phyloP scores from a whole-genome alignment of 2,888 invertebrate genomes.

The Agriopis aurantiaria region DNA sequence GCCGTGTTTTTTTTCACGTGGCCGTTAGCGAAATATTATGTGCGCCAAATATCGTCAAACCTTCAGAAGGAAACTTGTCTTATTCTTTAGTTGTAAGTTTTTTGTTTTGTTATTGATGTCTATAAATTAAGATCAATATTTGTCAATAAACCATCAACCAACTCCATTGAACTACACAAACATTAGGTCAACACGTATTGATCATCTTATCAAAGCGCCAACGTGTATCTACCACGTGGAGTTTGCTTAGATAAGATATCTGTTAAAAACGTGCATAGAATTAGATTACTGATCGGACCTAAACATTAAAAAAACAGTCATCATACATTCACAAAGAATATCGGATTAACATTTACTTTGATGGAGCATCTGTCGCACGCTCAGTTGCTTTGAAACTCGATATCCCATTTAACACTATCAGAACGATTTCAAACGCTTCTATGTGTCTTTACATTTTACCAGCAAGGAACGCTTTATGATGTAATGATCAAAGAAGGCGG shows the following conservation, averaged over 20 bases:
- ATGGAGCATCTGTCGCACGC: background rate
- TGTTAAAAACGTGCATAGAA: background rate
- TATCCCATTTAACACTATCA: background rate
- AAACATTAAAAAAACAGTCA: background rate
- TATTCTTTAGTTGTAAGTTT: too few relatives aligned
- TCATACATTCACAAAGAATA: too few relatives aligned
- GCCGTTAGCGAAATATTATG: too few relatives aligned
- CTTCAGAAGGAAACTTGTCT: too few relatives aligned
- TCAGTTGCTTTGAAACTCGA: background rate
- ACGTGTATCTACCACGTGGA: conserved; percentile 13
- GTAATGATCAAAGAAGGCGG: background rate
- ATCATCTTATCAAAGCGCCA: background rate
- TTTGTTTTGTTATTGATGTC: too few relatives aligned
- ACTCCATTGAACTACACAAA: background rate
- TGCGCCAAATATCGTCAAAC: too few relatives aligned
- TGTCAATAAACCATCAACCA: background rate
- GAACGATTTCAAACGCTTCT: background rate
- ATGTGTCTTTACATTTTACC: background rate
- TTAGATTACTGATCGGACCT: background rate
- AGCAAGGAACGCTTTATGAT: background rate
- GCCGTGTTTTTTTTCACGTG: too few relatives aligned
- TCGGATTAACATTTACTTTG: too few relatives aligned
- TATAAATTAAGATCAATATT: background rate
- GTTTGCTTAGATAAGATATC: background rate
- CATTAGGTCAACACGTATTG: background rate